Percentiles rank a stretch among this genome's conserved stretches.
Conservation (phyloP, 2,888 invertebrate species). For the Dascillus cervinus region DNA sequence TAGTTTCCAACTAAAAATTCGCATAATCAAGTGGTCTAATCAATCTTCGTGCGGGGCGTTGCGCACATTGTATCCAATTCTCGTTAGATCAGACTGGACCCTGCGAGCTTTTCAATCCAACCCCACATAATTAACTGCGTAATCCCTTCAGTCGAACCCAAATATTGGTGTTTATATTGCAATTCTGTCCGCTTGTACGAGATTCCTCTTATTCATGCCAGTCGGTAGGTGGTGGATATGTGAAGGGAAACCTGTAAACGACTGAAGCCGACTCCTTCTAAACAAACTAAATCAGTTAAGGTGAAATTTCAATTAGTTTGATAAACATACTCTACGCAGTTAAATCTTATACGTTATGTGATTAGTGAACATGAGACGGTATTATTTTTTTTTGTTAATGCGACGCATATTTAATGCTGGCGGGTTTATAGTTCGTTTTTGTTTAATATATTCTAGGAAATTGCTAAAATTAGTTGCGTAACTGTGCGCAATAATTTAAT, state of each 20-base stretch:
- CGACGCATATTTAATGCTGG: no score
- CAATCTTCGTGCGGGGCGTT: constrained; percentile 7
- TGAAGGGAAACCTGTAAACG: background rate
- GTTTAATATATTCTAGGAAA: no score
- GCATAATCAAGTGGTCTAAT: constrained; percentile 9
- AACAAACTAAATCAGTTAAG: constrained; percentile 12
- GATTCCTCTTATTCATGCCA: constrained; percentile 3
- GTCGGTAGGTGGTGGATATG: constrained; percentile 6
- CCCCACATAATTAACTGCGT: constrained; percentile 28
- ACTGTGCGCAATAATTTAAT: no score
- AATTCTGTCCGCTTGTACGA: constrained; percentile 14
- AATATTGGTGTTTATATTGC: constrained; percentile 29
- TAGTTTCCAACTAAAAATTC: constrained; percentile 7
- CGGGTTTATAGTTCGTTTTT: no score
- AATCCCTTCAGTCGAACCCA: constrained; percentile 25
- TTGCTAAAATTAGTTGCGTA: no score
- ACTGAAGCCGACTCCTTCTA: constrained; percentile 4
- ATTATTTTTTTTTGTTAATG: no score
- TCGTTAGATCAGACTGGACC: constrained; percentile 7
- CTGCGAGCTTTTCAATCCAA: constrained; percentile 11
- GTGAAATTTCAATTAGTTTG: constrained; percentile 15
- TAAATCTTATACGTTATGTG: no score
- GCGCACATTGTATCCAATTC: constrained; percentile 8
- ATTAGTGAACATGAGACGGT: no score
- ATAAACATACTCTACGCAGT: constrained; percentile 7